A percentile compares a stretch with the other conserved stretches of the same genome.
These are phyloP conservation scores for Sternarchorhynchus goeldii DNA, from an alignment of 2,797 vertebrate species.

Conservation along the genomic window DNA sequence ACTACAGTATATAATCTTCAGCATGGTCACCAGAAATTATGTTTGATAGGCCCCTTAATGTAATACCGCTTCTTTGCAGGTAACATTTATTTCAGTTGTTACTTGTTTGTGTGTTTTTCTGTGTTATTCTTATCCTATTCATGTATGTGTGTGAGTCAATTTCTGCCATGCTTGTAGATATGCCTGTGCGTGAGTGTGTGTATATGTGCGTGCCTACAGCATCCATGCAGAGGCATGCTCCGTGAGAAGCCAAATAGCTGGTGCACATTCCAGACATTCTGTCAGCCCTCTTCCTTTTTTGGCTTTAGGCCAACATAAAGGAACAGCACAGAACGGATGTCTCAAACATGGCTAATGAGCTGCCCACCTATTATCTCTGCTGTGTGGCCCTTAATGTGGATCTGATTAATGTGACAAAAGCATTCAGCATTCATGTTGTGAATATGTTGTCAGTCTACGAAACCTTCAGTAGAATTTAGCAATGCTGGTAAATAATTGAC, in stretches of 20 bases:
- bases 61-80: neutral
- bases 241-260: conserved; percentile 43
- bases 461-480: neutral
- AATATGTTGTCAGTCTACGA: conserved; percentile 13
- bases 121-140: neutral
- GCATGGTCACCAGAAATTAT: neutral
- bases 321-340: conserved; percentile 35
- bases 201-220: conserved; percentile 43
- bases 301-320: conserved; percentile 37
- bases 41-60: neutral
- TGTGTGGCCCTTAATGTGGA: conserved; percentile 13
- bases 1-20: neutral
- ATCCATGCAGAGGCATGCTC: conserved; percentile 48
- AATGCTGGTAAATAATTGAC: conserved; percentile 51
- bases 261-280: conserved; percentile 63
- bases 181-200: conserved; percentile 48
- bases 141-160: neutral
- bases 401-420: conserved; percentile 1
- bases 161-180: conserved; percentile 8
- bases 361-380: conserved; percentile 22
- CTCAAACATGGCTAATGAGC: conserved; percentile 30
- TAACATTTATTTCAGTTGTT: neutral
- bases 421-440: conserved; percentile 27
- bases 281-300: conserved; percentile 44
- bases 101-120: neutral